Percentiles rank a stretch among this genome's conserved stretches.
Conservation (phyloP, 2,888 invertebrate genomes). For the Sisyra nigra region DNA sequence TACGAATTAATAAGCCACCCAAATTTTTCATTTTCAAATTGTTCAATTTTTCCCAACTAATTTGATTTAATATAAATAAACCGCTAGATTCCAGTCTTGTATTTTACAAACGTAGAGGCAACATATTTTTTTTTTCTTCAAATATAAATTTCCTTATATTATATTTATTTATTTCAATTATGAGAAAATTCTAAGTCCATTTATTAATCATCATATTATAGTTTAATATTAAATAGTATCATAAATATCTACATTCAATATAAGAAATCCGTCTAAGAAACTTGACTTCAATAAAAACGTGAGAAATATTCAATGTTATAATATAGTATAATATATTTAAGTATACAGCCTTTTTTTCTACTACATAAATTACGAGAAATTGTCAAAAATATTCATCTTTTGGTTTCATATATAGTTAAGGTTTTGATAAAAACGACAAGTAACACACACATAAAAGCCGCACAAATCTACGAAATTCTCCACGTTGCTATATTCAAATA, state of each 20-base stretch:
- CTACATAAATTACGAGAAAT: too few species aligned
- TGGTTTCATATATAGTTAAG: too few species aligned
- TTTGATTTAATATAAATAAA: not conserved
- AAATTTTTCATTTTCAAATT: too few species aligned
- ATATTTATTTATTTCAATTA: not conserved
- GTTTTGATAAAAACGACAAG: too few species aligned
- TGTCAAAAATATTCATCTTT: too few species aligned
- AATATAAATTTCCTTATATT: not conserved
- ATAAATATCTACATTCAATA: not conserved
- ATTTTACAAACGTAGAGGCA: constrained; percentile 9
- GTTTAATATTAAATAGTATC: not conserved
- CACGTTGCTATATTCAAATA: too few species aligned
- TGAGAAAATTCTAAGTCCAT: too few species aligned
- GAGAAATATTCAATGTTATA: not conserved
- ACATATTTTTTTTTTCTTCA: constrained; percentile 1
- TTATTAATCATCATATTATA: not conserved
- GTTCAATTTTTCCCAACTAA: too few species aligned
- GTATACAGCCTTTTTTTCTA: not conserved
- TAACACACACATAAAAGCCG: too few species aligned
- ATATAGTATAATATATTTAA: not conserved
- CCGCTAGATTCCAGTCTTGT: constrained; percentile 9
- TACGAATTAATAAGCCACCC: too few species aligned
- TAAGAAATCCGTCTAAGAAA: not conserved
- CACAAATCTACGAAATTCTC: too few species aligned
- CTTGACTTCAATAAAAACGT: not conserved